phyloP scores from a whole-genome alignment of 2,888 invertebrate species.

The Salticus scenicus region DNA sequence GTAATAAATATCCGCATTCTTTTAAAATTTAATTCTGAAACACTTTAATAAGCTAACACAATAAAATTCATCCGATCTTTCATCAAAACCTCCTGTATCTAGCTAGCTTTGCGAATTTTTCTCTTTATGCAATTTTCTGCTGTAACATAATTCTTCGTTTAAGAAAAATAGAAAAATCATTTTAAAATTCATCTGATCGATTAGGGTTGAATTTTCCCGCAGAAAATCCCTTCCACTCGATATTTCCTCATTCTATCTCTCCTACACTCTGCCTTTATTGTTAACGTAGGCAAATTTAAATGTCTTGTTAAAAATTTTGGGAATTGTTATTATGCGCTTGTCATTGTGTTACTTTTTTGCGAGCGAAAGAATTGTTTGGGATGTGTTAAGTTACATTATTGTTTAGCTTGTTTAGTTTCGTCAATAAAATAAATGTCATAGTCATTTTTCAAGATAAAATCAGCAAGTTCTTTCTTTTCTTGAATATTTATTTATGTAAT shows the following conservation, averaged over 20 bases:
- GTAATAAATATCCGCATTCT: no score
- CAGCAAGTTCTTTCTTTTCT: no score
- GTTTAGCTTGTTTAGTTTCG: no score
- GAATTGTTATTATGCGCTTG: background rate
- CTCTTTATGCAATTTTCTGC: background rate
- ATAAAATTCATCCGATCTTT: no score
- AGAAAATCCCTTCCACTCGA: background rate
- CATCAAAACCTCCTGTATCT: background rate
- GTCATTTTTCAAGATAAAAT: no score
- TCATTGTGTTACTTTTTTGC: background rate
- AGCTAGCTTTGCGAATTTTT: background rate
- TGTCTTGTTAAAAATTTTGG: background rate
- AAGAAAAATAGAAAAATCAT: background rate
- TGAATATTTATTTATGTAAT: no score
- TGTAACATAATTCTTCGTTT: background rate
- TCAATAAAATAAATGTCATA: no score
- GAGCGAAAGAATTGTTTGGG: no score
- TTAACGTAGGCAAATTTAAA: constrained; percentile 7
- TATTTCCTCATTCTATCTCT: background rate
- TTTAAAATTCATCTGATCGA: constrained; percentile 3
- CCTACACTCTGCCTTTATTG: background rate
- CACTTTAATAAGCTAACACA: no score
- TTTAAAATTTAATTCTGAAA: no score
- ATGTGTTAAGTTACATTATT: no score
- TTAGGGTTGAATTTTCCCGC: background rate